A percentile compares a stretch with the other conserved stretches of the same genome.
Conservation (phyloP, 2,888 invertebrate genomes). For the Amiota mariae region DNA sequence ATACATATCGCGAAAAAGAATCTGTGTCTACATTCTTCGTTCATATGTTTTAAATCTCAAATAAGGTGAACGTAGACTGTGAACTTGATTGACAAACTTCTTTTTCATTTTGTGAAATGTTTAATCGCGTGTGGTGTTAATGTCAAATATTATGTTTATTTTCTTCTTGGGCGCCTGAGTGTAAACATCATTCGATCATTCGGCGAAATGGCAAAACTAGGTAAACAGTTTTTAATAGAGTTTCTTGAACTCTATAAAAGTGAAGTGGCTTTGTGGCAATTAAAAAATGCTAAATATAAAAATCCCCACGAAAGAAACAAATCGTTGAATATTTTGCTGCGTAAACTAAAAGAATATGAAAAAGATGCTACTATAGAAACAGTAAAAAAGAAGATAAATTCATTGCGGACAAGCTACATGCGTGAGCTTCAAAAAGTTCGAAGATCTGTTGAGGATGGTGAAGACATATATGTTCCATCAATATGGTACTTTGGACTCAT, state of each 20-base stretch:
- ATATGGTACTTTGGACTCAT: constrained; percentile 26
- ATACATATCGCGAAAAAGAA: too few species aligned
- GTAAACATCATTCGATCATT: too few species aligned
- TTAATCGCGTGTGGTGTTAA: too few species aligned
- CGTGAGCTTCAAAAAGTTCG: constrained; percentile 33
- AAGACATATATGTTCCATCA: constrained; percentile 31
- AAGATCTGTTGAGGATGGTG: constrained; percentile 18
- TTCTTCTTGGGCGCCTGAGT: too few species aligned
- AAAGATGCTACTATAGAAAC: constrained; percentile 32
- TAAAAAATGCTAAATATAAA: constrained; percentile 28
- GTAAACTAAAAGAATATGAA: constrained; percentile 24
- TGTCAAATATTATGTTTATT: too few species aligned
- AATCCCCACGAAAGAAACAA: constrained; percentile 19
- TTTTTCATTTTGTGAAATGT: too few species aligned
- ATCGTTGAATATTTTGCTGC: constrained; percentile 23
- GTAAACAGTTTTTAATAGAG: constrained; percentile 26
- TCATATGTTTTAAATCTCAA: too few species aligned
- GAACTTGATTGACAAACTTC: too few species aligned
- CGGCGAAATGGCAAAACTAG: not conserved
- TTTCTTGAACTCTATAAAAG: constrained; percentile 26
- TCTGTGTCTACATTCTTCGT: too few species aligned
- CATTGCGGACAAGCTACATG: constrained; percentile 25
- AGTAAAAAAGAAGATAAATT: constrained; percentile 36
- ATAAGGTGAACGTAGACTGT: too few species aligned
- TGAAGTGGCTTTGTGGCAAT: constrained; percentile 22